These are phyloP conservation scores for Sepioteuthis lessoniana DNA, from an alignment of 2,888 invertebrate genomes.

Conservation along the genomic window DNA sequence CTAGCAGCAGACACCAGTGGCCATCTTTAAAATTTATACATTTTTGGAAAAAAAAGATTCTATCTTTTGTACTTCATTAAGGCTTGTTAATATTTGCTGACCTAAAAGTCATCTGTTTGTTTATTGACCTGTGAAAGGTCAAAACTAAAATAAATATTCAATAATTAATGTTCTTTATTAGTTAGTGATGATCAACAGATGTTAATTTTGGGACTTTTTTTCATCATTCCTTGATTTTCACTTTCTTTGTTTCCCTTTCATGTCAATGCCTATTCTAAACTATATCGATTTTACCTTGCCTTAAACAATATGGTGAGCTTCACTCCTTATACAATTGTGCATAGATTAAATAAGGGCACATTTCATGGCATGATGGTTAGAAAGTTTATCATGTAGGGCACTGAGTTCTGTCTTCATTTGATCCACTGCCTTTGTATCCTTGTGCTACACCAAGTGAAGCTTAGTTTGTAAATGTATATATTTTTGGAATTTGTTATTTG, in stretches of 20 bases:
- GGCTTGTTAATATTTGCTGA: neutral
- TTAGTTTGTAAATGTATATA: too few relatives aligned
- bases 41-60: neutral
- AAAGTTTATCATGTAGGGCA: too few relatives aligned
- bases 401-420: too few relatives aligned
- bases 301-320: neutral
- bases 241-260: neutral
- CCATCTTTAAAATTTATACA: conserved; percentile 33
- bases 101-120: neutral
- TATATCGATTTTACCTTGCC: neutral
- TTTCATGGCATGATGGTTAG: too few relatives aligned
- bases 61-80: neutral
- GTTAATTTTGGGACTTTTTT: neutral
- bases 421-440: too few relatives aligned
- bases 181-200: neutral
- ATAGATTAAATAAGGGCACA: too few relatives aligned
- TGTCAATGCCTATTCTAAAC: neutral
- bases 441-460: too few relatives aligned
- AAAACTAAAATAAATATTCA: neutral
- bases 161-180: neutral
- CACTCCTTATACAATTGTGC: too few relatives aligned
- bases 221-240: neutral
- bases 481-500: too few relatives aligned
- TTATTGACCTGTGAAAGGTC: neutral
- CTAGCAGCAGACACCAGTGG: neutral